phyloP scores from a whole-genome alignment of 2,888 invertebrate species.

The Hydraecia micacea region DNA sequence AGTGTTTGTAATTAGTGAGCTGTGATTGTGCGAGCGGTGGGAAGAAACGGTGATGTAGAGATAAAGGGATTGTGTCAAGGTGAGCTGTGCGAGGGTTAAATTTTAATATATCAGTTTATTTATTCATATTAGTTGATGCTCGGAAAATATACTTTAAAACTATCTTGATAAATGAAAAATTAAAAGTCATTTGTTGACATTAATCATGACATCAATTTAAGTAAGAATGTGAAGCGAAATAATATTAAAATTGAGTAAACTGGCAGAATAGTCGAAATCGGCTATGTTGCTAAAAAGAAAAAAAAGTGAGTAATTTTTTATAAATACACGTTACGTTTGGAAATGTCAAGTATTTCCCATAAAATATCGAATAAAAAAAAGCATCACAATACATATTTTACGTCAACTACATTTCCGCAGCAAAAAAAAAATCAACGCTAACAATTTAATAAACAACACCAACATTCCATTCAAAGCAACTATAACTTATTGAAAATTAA shows the following conservation, averaged over 20 bases:
- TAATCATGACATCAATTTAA: not conserved
- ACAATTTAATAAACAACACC: not conserved
- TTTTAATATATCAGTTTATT: not conserved
- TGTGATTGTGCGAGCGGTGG: constrained; percentile 36
- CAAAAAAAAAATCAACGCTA: not conserved
- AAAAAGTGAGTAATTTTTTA: not conserved
- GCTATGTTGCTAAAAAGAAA: too few relatives aligned
- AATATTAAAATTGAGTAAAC: not conserved
- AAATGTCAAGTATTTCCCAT: not conserved
- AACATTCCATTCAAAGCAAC: constrained; percentile 22
- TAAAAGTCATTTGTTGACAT: not conserved
- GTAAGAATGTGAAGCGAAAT: not conserved
- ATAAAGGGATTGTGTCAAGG: constrained; percentile 1
- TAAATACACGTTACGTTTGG: not conserved
- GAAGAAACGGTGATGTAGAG: constrained; percentile 12
- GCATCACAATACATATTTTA: not conserved
- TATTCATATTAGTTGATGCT: not conserved
- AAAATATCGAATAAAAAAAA: not conserved
- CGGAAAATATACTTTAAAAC: not conserved
- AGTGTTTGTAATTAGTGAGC: constrained; percentile 62
- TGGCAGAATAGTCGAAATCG: too few relatives aligned
- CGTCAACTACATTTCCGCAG: not conserved
- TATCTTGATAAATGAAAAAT: not conserved
- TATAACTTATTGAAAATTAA: constrained; percentile 58
- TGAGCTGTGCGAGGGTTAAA: not conserved